Evolutionary conservation across 2,113 vertebrate genomes (phyloP).

Genomic region (Etia nguti): DNA sequence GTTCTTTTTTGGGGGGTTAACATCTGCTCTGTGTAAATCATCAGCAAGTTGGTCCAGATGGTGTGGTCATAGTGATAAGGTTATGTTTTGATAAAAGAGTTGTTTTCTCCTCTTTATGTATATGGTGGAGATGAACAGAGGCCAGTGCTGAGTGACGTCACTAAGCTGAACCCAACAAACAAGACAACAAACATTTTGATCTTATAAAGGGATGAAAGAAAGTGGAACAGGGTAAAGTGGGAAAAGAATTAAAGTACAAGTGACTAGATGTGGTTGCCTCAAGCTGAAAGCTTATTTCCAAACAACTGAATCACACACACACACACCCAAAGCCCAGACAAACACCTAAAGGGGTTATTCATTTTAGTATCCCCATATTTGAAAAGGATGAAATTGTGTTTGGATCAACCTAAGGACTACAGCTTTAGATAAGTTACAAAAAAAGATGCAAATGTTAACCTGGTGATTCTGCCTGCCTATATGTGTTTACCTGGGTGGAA

Average conservation of each 20-base stretch:
- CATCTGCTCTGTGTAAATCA: conserved; percentile 34
- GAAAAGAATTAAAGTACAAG: not conserved
- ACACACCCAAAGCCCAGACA: not conserved
- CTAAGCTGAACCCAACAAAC: not conserved
- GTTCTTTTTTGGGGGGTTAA: not conserved
- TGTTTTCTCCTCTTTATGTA: not conserved
- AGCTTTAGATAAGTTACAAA: not conserved
- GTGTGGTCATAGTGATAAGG: not conserved
- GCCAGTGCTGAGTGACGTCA: not conserved
- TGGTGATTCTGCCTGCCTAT: not conserved
- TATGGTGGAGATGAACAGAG: not conserved
- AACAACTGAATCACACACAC: not conserved
- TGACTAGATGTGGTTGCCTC: not conserved
- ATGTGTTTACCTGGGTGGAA: not conserved
- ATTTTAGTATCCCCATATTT: not conserved
- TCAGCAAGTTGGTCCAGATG: conserved; percentile 6
- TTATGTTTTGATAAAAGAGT: not conserved
- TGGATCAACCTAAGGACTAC: not conserved
- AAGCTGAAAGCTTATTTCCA: not conserved
- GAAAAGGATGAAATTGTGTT: not conserved
- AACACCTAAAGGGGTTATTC: not conserved
- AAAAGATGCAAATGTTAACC: not conserved
- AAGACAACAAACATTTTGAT: not conserved
- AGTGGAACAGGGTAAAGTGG: not conserved
- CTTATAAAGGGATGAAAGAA: not conserved